These are phyloP conservation scores for Aurelia aurita DNA, from an alignment of 30 jellyfish, hydroid and myxozoan species.

Conservation along the genomic window DNA sequence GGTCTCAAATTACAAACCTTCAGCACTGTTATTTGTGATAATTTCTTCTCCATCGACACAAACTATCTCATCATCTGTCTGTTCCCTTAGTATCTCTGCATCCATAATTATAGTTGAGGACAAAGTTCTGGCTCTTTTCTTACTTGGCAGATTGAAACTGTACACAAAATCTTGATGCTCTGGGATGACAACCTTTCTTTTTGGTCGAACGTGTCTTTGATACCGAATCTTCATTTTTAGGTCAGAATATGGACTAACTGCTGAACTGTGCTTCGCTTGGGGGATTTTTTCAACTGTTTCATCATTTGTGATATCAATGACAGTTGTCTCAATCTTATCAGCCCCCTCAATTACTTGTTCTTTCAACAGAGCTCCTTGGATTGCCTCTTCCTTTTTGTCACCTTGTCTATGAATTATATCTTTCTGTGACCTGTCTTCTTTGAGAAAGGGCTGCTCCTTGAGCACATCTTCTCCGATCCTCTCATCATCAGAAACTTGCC, in stretches of 20 bases:
- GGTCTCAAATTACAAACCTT: background rate
- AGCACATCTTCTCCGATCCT: too few species aligned
- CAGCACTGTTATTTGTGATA: background rate
- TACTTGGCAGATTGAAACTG: conserved; percentile 47
- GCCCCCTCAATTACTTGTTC: background rate
- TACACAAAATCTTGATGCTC: conserved; percentile 69
- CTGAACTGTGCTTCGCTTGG: too few species aligned
- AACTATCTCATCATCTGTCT: background rate
- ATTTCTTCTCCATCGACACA: background rate
- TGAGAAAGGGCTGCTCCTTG: too few species aligned
- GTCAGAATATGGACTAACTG: conserved; percentile 9
- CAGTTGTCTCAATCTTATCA: background rate
- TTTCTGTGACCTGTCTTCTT: too few species aligned
- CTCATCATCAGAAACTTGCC: too few species aligned
- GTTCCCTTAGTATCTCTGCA: conserved; percentile 39
- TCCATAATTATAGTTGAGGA: conserved; percentile 48
- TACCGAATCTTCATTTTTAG: conserved; percentile 50
- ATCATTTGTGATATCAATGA: too few species aligned
- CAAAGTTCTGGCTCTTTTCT: conserved; percentile 29
- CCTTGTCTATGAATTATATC: too few species aligned
- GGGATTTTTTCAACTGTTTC: too few species aligned
- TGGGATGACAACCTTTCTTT: conserved; percentile 40
- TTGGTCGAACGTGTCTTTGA: conserved; percentile 56
- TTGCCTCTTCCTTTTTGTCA: too few species aligned
- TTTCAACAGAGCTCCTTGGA: too few species aligned